A percentile compares a stretch with the other conserved stretches of the same genome.
Evolutionary conservation across 2,888 invertebrate species (phyloP).

Genomic region (Drosophila testacea): DNA sequence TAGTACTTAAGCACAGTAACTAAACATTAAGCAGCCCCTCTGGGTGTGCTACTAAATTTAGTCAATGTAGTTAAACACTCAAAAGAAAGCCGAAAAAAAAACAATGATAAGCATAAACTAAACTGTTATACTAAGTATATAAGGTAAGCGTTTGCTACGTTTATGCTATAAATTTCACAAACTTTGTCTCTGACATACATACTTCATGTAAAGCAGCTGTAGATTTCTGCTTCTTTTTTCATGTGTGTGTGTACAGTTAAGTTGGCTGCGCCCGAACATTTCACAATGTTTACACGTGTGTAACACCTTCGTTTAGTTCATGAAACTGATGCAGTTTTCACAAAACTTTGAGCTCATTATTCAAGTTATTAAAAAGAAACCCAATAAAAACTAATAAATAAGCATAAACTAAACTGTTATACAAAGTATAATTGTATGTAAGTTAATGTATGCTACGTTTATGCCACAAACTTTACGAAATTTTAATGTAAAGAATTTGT

Average conservation of each 20-base stretch:
- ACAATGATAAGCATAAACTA: constrained; percentile 10
- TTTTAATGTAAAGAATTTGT: constrained; percentile 7
- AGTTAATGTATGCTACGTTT: constrained; percentile 17
- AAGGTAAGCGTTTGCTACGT: constrained; percentile 14
- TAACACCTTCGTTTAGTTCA: not conserved
- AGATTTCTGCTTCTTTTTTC: constrained; percentile 21
- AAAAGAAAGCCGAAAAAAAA: not conserved
- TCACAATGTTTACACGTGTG: not conserved
- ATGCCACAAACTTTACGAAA: constrained; percentile 17
- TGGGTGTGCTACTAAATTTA: constrained; percentile 31
- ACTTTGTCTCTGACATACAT: not conserved
- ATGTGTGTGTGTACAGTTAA: not conserved
- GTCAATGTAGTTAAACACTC: constrained; percentile 53
- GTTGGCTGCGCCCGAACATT: constrained; percentile 12
- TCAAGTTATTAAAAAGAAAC: not conserved
- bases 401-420: not conserved
- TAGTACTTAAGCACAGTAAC: constrained; percentile 58
- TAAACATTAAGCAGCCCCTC: constrained; percentile 31
- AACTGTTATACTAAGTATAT: constrained; percentile 38
- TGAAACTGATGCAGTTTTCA: not conserved
- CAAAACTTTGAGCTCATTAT: not conserved
- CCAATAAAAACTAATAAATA: not conserved
- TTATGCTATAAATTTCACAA: constrained; percentile 28
- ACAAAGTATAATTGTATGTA: not conserved
- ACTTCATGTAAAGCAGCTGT: constrained; percentile 28